These are phyloP conservation scores for Synaphobranchus kaupii DNA, from an alignment of 2,797 vertebrate genomes.

Conservation along the genomic window DNA sequence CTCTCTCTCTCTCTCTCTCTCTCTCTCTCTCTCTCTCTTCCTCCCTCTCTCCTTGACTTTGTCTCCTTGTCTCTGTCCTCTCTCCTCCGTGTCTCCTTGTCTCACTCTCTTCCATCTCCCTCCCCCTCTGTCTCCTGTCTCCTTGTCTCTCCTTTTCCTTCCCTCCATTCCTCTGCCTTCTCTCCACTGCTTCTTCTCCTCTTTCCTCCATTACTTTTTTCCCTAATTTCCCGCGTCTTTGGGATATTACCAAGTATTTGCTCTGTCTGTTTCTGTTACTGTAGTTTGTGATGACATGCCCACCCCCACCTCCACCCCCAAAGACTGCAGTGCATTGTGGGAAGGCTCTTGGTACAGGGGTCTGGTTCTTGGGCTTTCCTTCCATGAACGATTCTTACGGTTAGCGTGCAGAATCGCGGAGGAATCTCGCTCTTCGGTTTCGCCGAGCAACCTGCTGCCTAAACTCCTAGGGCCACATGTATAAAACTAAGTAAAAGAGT, in stretches of 20 bases:
- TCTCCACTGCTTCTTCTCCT: neutral
- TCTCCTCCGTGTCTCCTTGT: constrained; percentile 43
- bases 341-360: neutral
- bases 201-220: constrained; percentile 15
- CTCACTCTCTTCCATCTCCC: too few relatives aligned
- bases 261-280: neutral
- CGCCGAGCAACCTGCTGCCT: neutral
- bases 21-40: too few relatives aligned
- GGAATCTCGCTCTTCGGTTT: neutral
- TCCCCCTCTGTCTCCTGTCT: too few relatives aligned
- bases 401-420: neutral
- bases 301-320: neutral
- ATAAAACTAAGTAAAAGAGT: too few relatives aligned
- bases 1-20: neutral
- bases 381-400: neutral
- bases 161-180: neutral
- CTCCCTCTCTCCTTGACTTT: too few relatives aligned
- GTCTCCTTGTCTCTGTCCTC: constrained; percentile 38
- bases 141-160: constrained; percentile 29
- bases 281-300: neutral
- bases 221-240: neutral
- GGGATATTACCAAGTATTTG: neutral
- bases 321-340: neutral
- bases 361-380: neutral
- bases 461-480: too few relatives aligned